Evolutionary conservation across 2,797 vertebrate species (phyloP).

Genomic region (Anguilla marmorata): DNA sequence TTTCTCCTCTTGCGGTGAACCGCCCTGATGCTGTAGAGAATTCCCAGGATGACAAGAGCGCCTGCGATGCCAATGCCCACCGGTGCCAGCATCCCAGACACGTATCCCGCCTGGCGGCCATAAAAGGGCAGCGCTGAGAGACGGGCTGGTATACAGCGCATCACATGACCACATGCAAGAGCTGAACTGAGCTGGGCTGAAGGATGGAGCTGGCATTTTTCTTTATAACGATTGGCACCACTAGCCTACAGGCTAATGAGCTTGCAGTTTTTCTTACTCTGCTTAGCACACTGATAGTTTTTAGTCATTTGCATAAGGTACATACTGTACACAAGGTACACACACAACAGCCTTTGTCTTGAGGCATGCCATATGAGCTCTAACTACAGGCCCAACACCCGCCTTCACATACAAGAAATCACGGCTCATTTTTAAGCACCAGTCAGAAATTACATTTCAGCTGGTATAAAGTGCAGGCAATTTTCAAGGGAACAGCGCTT

Average conservation of each 20-base stretch:
- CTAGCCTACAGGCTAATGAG: background rate
- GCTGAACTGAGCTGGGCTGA: background rate
- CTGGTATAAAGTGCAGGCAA: background rate
- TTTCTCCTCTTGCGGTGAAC: slow-evolving; percentile 91
- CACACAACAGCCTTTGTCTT: background rate
- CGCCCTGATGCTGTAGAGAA: slow-evolving; percentile 91
- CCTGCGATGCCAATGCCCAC: slow-evolving; percentile 92
- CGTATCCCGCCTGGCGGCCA: slow-evolving; percentile 80
- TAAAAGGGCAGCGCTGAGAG: background rate
- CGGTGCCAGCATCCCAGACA: slow-evolving; percentile 95
- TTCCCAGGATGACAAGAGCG: slow-evolving; percentile 92
- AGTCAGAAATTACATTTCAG: background rate
- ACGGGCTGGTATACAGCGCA: background rate
- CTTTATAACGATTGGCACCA: background rate
- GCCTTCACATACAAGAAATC: background rate
- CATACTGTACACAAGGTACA: background rate
- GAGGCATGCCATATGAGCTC: background rate
- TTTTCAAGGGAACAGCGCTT: background rate
- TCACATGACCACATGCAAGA: background rate
- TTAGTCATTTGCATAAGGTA: background rate
- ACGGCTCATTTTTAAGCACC: background rate
- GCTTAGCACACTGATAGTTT: background rate
- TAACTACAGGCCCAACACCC: background rate
- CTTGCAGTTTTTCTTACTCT: background rate
- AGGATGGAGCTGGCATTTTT: too few species aligned